Evolutionary conservation across 2,888 invertebrate species (phyloP).

Genomic region (Rutpela maculata): DNA sequence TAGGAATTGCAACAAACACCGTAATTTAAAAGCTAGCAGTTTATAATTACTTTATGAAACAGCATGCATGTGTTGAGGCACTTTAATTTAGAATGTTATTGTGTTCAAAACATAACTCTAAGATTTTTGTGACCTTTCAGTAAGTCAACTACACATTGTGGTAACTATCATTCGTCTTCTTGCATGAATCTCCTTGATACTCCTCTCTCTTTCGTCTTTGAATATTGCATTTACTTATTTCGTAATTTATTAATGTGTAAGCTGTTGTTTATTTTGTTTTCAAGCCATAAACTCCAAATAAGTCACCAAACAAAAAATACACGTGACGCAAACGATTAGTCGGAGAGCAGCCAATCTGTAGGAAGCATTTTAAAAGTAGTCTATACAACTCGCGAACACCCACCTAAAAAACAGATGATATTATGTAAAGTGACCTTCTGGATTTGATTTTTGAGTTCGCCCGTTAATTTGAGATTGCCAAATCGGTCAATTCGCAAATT

Average conservation of each 20-base stretch:
- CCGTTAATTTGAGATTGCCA: no score
- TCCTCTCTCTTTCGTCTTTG: constrained; percentile 70
- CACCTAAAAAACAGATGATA: no score
- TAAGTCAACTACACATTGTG: constrained; percentile 64
- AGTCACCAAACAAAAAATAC: constrained; percentile 57
- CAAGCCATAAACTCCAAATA: constrained; percentile 64
- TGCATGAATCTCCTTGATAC: constrained; percentile 69
- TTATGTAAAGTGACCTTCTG: no score
- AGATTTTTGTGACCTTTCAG: constrained; percentile 70
- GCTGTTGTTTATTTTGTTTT: constrained; percentile 65
- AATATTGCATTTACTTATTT: constrained; percentile 67
- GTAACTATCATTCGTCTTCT: constrained; percentile 68
- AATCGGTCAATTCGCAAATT: no score
- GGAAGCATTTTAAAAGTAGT: no score
- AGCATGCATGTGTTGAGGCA: constrained; percentile 57
- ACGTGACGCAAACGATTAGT: constrained; percentile 35
- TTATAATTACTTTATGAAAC: constrained; percentile 59
- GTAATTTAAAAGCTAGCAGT: constrained; percentile 54
- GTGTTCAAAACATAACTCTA: constrained; percentile 69
- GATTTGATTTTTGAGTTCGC: no score
- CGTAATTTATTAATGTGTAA: constrained; percentile 65
- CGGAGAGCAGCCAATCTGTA: no score
- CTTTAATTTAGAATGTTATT: constrained; percentile 67
- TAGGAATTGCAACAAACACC: constrained; percentile 56
- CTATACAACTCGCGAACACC: no score